Percentiles rank a stretch among this genome's conserved stretches.
Conservation (phyloP, 2,888 invertebrate genomes). For the Drosophila putrida region DNA sequence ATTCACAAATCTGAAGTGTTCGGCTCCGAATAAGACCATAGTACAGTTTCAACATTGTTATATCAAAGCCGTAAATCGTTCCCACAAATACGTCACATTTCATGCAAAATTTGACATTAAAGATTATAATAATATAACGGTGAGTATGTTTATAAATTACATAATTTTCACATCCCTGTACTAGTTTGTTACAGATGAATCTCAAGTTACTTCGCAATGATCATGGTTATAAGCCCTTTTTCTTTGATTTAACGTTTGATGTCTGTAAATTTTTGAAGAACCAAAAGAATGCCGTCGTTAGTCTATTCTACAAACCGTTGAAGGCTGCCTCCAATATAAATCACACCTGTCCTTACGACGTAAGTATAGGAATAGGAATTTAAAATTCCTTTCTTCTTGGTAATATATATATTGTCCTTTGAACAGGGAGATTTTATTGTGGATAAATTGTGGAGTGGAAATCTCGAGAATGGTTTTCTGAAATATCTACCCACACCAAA, state of each 20-base stretch:
- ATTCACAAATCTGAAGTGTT: slow-evolving; percentile 55
- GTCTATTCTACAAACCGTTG: too few species aligned
- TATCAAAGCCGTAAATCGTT: slow-evolving; percentile 26
- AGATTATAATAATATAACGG: neutral
- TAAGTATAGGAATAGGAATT: too few species aligned
- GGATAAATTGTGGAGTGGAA: too few species aligned
- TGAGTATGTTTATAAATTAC: neutral
- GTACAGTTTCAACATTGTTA: neutral
- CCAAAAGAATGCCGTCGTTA: too few species aligned
- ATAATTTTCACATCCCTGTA: neutral
- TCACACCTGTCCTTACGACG: too few species aligned
- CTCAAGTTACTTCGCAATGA: slow-evolving; percentile 21
- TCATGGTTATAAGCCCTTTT: slow-evolving; percentile 47
- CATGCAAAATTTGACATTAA: neutral
- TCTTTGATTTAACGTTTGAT: slow-evolving; percentile 15
- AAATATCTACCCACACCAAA: too few species aligned
- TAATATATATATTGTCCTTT: too few species aligned
- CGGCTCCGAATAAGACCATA: neutral
- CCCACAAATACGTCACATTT: slow-evolving; percentile 20
- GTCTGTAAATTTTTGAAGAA: slow-evolving; percentile 41
- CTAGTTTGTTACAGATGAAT: slow-evolving; percentile 18
- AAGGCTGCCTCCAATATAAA: too few species aligned
- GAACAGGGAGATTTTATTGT: too few species aligned
- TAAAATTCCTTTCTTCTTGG: too few species aligned
- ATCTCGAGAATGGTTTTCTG: too few species aligned